Evolutionary conservation across 2,797 vertebrate genomes (phyloP), one percentile per base, ranked within the genome.

Genomic region (Scolopax bukidnonensis): DNA sequence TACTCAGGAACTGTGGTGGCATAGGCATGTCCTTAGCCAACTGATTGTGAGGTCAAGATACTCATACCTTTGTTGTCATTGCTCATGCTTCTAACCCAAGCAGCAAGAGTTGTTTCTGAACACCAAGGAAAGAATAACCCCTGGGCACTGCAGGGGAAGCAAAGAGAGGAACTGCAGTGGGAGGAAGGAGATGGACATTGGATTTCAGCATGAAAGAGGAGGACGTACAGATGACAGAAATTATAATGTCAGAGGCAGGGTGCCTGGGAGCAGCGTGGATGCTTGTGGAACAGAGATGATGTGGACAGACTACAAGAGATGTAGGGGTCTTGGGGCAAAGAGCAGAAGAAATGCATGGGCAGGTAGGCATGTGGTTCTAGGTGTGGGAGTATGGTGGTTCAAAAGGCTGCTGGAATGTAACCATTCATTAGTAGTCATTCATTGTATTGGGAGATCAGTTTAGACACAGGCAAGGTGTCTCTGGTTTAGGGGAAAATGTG

Each of bases 361-460:
- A 69, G 45, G 50, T 12, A 61, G 25, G n/a, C 1, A 1, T 0
- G 0, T 51, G 25, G 13, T 24, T 57, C 51, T 28, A 32, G 5
- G 11, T 74, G 79, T 43, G 56, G 73, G 11, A 53, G 25, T 32
- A 14, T 61, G 33, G 27, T 50, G 16, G 12, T 76, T 68, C 50
- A 47, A 87, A 84, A 82, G 47, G 20, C 68, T 90, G 19, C 64
- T 83, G 64, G 27, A 83, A 60, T 40, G 40, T 47, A 56, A 40
- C 20, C 30, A 17, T 75, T 78, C 28, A 6, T 86, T 68, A 84
- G n/a, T n/a, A 54, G 41, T 38, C 25, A 10, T 84, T 61, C 27
- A 76, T 36, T 87, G 54, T 32, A 45, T 90, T 47, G 43, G 9
- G 30, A 18, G 3, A 9, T 68, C 25, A 57, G 48, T 54, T 88